A percentile compares a stretch with the other conserved stretches of the same genome.
Conservation (phyloP, 2,113 vertebrate genomes). For the Paralichthys olivaceus region DNA sequence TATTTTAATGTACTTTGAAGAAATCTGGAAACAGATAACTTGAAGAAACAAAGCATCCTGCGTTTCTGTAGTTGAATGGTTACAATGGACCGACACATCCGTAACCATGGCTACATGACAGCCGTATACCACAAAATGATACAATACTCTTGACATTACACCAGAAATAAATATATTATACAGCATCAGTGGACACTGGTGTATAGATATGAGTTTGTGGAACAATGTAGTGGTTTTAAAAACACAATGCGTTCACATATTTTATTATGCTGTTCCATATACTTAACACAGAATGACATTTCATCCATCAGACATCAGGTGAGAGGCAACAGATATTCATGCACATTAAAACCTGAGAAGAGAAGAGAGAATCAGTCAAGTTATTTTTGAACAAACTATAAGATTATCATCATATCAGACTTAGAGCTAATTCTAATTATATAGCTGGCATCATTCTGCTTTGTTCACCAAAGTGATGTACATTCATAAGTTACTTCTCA, state of each 20-base stretch:
- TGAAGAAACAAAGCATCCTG: too few species aligned
- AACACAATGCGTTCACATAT: not conserved
- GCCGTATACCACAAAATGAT: too few species aligned
- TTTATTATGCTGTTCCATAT: not conserved
- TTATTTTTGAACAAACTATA: too few species aligned
- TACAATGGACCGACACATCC: not conserved
- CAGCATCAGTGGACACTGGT: not conserved
- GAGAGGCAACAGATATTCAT: too few species aligned
- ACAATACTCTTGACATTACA: not conserved
- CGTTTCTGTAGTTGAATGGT: not conserved
- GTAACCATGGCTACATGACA: conserved; percentile 6
- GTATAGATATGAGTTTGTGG: not conserved
- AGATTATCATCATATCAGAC: too few species aligned
- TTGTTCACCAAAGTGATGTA: not conserved
- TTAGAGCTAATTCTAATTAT: not conserved
- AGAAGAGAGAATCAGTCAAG: too few species aligned
- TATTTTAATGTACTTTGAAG: not conserved
- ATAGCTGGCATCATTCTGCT: not conserved
- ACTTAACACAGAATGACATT: too few species aligned
- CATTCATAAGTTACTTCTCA: not conserved
- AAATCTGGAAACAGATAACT: too few species aligned
- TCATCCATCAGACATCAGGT: too few species aligned
- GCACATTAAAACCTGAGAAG: too few species aligned
- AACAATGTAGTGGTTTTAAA: not conserved
- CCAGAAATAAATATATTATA: not conserved